phyloP scores from a whole-genome alignment of 2,113 vertebrate genomes.

The Puntigrus tetrazona region DNA sequence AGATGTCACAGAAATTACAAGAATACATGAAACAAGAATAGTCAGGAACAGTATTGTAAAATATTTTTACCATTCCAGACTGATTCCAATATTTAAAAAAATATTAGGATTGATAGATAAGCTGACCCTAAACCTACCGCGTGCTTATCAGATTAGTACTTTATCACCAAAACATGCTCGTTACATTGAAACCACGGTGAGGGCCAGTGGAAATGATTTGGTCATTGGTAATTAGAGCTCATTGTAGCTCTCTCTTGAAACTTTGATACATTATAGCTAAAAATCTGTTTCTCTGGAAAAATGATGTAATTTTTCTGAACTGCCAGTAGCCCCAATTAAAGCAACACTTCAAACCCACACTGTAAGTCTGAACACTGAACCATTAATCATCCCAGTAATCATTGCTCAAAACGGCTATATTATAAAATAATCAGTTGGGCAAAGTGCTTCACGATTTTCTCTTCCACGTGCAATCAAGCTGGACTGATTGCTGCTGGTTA shows the following conservation, averaged over 20 bases:
- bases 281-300: background rate
- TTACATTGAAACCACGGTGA: background rate
- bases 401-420: background rate
- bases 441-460: background rate
- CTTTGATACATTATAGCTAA: background rate
- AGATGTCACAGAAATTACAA: too few relatives aligned
- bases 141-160: too few relatives aligned
- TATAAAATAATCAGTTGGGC: background rate
- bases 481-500: background rate
- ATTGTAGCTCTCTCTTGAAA: background rate
- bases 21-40: too few relatives aligned
- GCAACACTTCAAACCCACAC: background rate
- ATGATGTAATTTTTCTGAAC: background rate
- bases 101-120: too few relatives aligned
- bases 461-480: slow-evolving; percentile 9
- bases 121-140: too few relatives aligned
- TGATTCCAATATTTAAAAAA: too few relatives aligned
- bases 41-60: too few relatives aligned
- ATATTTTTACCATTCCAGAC: too few relatives aligned
- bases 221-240: background rate
- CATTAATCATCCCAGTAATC: slow-evolving; percentile 4
- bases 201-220: background rate
- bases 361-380: background rate
- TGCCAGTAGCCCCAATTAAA: background rate
- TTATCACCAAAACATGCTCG: background rate